Base-by-base conservation (phyloP, 2,888 invertebrate species). In the Apotomis capreana region DNA sequence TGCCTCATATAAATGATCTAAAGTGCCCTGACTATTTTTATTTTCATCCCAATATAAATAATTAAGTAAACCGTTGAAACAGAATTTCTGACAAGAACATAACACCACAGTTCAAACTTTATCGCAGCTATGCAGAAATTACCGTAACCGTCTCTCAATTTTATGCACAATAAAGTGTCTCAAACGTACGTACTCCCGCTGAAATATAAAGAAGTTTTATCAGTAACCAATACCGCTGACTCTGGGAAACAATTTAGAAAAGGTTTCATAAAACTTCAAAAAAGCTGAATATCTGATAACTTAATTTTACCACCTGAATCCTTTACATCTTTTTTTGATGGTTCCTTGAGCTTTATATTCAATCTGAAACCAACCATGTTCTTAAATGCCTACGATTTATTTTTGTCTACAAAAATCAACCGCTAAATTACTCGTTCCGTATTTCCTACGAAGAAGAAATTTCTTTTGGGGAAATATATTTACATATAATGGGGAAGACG, bases 271-370 rank as follows among this genome's bases (percentile, higher is more conserved):
- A 37, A 70, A 52, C 44, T 12, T 12, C 54, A 13, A 37, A 15
- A 59, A 55, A 3, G 54, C 60, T 65, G 60, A 64, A 64, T 59
- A 70, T 64, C 70, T 64, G 52, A 70, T 70, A 59, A 70, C 70
- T 64, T 70, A 52, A 70, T 70, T 70, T 59, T 64, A 70, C 64
- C 70, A 36, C 63, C 63, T 58, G 13, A 58, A 64, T 70, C 58
- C 36, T 40, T 69, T 26, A 64, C 58, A 26, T 70, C 58, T 15
- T 57, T 51, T 58, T 40, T 51, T 58, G 51, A 5, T 10, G 63
- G 36, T 26, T 40, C 44, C 15, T 69, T 52, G 44, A 44, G n/a
- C 40, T n/a, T 6, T 37, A 5, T 5, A 0, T 10, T 9, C 44
- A 13, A n/a, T 51, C 52, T 44, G n/a, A 59, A 70, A 52, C 5